phyloP scores from a whole-genome alignment of 2,888 invertebrate genomes.

The Eurytoma adleriae region DNA sequence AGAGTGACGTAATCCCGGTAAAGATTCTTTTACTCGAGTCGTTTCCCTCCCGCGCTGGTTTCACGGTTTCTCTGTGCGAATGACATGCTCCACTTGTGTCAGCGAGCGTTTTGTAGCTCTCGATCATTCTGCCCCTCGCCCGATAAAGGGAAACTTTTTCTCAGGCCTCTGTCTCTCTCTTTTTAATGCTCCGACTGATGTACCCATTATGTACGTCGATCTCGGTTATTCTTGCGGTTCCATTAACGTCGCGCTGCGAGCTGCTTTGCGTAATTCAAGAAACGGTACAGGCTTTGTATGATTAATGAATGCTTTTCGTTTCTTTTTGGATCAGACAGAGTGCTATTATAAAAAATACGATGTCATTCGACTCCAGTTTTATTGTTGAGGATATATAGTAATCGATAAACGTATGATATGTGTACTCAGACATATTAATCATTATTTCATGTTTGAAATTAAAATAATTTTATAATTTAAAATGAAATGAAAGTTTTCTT shows the following conservation, averaged over 20 bases:
- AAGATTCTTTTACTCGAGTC: slow-evolving; percentile 29
- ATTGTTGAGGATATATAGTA: not conserved
- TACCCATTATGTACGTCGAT: not conserved
- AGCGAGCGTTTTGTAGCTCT: slow-evolving; percentile 21
- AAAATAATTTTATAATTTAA: no score
- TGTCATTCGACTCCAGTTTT: not conserved
- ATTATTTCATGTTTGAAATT: not conserved
- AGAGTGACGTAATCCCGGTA: not conserved
- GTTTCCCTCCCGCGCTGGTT: slow-evolving; percentile 6
- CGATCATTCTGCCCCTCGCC: slow-evolving; percentile 30
- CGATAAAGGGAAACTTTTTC: slow-evolving; percentile 11
- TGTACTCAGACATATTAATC: not conserved
- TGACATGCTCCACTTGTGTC: slow-evolving; percentile 46
- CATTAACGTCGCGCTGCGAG: slow-evolving; percentile 14
- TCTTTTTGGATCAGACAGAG: not conserved
- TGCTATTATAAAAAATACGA: not conserved
- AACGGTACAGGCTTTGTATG: slow-evolving; percentile 7
- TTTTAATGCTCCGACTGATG: not conserved
- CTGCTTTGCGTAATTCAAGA: slow-evolving; percentile 35
- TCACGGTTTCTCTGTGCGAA: slow-evolving; percentile 20
- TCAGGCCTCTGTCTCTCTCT: not conserved
- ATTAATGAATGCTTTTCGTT: slow-evolving; percentile 12
- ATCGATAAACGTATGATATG: slow-evolving; percentile 1
- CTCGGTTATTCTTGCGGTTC: not conserved
- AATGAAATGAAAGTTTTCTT: no score